These are phyloP conservation scores for Falco biarmicus DNA, from an alignment of 2,797 vertebrate species.

Conservation along the genomic window DNA sequence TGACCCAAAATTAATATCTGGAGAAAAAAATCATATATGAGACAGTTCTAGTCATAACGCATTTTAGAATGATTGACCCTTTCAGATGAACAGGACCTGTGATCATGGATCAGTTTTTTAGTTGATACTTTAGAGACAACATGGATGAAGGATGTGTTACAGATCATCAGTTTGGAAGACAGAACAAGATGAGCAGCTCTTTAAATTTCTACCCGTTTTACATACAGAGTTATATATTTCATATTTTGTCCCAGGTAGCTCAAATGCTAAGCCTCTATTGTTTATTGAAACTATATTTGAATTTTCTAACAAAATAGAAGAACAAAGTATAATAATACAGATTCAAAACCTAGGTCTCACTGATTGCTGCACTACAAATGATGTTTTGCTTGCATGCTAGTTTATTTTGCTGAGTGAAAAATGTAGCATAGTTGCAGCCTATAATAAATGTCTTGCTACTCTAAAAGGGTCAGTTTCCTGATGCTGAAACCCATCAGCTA, in stretches of 20 bases:
- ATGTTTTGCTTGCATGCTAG: not conserved
- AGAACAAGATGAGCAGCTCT: not conserved
- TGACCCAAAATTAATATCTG: not conserved
- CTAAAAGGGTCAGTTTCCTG: not conserved
- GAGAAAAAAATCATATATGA: not conserved
- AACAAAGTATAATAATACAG: not conserved
- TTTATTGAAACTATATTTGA: not conserved
- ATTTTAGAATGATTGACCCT: not conserved
- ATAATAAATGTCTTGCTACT: not conserved
- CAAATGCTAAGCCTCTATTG: not conserved
- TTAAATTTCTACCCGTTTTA: not conserved
- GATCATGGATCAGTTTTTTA: not conserved
- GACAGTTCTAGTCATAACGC: not conserved
- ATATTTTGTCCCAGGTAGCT: not conserved
- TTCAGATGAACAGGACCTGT: not conserved
- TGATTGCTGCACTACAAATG: not conserved
- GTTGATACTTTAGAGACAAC: not conserved
- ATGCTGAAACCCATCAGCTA: not conserved
- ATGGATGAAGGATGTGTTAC: not conserved
- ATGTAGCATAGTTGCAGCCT: not conserved
- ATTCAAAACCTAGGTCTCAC: not conserved
- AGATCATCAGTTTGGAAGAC: not conserved
- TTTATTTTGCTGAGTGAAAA: not conserved
- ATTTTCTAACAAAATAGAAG: not conserved
- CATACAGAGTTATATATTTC: not conserved